Percentiles rank a stretch among this genome's conserved stretches.
phyloP scores from a whole-genome alignment of 2,113 vertebrate genomes.

The Fregata magnificens region DNA sequence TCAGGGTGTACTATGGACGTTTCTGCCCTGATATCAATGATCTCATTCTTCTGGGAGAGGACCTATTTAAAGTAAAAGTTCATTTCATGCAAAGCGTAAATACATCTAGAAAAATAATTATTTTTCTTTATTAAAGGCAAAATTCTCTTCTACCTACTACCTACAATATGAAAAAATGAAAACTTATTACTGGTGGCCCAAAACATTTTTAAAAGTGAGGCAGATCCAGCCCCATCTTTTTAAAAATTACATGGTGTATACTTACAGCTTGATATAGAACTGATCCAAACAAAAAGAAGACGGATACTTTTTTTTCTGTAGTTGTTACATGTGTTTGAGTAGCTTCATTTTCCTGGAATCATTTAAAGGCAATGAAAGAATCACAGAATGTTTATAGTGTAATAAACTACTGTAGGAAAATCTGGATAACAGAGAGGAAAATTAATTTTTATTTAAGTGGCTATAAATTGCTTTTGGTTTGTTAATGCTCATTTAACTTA shows the following conservation, averaged over 20 bases:
- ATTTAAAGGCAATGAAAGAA: not conserved
- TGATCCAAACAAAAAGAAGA: not conserved
- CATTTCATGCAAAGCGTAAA: not conserved
- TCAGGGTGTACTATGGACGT: not conserved
- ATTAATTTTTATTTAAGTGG: not conserved
- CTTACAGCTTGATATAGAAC: not conserved
- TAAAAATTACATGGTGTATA: not conserved
- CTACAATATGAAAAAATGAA: not conserved
- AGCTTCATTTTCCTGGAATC: not conserved
- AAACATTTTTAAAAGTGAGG: not conserved
- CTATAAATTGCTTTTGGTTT: not conserved
- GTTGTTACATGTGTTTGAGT: not conserved
- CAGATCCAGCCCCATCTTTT: not conserved
- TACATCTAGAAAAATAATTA: not conserved
- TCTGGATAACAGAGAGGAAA: not conserved
- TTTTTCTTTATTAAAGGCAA: not conserved
- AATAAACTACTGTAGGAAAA: not conserved
- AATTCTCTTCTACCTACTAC: not conserved
- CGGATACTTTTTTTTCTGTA: not conserved
- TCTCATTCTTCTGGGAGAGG: not conserved
- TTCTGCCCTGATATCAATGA: not conserved
- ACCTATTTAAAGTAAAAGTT: not conserved
- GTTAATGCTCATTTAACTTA: not conserved
- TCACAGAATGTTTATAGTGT: not conserved
- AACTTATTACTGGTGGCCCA: not conserved